Conservation (phyloP, 2,888 invertebrate genomes). For the Laothoe populi region DNA sequence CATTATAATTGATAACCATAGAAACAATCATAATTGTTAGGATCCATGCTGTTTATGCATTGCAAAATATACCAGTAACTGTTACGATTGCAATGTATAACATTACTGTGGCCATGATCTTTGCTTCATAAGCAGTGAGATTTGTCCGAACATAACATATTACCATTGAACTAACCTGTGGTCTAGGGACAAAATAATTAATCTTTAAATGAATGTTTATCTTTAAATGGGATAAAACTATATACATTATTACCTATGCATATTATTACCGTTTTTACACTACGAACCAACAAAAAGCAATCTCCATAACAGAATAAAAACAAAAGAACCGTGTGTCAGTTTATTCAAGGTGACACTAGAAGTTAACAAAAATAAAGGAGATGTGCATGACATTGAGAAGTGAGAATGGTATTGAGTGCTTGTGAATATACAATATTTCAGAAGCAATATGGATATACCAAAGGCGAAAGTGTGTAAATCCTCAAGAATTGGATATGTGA, state of each 20-base stretch:
- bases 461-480: neutral
- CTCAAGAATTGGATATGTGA: no score
- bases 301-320: conserved; percentile 15
- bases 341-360: conserved; percentile 7
- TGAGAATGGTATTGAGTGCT: neutral
- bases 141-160: neutral
- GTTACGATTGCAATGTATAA: no score
- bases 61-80: no score
- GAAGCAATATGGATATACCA: neutral
- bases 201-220: neutral
- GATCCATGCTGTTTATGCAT: neutral
- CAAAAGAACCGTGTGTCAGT: neutral
- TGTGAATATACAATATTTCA: no score
- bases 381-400: no score
- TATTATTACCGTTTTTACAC: neutral
- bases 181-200: no score
- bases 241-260: no score
- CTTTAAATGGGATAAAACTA: no score
- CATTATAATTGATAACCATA: neutral
- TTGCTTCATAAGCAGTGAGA: neutral
- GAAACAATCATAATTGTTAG: conserved; percentile 4
- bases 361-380: neutral
- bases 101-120: conserved; percentile 4
- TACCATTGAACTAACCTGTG: neutral
- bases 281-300: neutral